Evolutionary conservation across 2,888 invertebrate genomes (phyloP).

Genomic region (Lasioglossum leucozonium): DNA sequence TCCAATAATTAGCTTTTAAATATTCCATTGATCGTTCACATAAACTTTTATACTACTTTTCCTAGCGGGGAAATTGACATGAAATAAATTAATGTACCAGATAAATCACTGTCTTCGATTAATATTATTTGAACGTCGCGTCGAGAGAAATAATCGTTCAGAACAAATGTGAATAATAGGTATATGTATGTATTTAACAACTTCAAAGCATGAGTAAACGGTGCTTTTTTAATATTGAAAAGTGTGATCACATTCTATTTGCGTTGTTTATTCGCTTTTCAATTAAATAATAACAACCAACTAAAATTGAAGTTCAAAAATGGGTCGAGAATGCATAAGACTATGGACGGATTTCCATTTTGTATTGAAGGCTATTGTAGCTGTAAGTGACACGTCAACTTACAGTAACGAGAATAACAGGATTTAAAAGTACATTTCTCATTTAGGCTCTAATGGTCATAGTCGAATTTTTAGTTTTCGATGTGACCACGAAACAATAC

Average conservation of each 20-base stretch:
- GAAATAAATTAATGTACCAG: background rate
- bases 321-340: constrained; percentile 39
- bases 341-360: constrained; percentile 56
- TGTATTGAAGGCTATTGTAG: constrained; percentile 55
- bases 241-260: background rate
- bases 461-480: constrained; percentile 24
- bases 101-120: background rate
- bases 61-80: background rate
- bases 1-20: background rate
- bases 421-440: background rate
- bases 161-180: constrained; percentile 2
- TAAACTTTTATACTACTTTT: constrained; percentile 14
- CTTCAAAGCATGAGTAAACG: background rate
- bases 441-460: constrained; percentile 7
- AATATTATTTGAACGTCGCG: background rate
- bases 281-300: background rate
- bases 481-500: background rate
- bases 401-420: background rate
- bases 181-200: background rate
- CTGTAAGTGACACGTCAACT: constrained; percentile 48
- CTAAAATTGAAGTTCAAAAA: constrained; percentile 11
- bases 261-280: background rate
- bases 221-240: background rate
- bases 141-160: background rate
- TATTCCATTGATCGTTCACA: background rate